Evolutionary conservation across 2,797 vertebrate genomes (phyloP), one percentile per base, ranked within the genome.

Genomic region (Macroramphosus scolopax): DNA sequence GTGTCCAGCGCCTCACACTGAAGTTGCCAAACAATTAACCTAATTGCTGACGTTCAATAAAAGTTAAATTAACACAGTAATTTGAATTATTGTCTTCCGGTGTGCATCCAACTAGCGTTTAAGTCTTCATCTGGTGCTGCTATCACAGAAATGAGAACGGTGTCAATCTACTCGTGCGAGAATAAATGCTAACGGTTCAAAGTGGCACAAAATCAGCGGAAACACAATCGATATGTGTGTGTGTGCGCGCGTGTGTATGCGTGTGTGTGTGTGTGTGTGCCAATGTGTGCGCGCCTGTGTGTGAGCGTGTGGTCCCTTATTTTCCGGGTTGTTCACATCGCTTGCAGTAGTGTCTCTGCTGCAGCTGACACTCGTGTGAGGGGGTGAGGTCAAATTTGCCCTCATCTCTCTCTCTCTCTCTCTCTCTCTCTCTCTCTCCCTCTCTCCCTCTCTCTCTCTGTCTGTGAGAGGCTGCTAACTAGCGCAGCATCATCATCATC

Each of bases 291-390:
- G 56, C 24, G 35, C 18, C 14, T 17, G 56, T 24, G 63, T 50
- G n/a, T n/a, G n/a, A n/a, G n/a, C n/a, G n/a, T n/a, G n/a, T 40
- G 77, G 29, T 52, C 76, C 72, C 75, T 75, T 77, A 82, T 75
- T 85, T 83, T 87, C 87, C 86, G 88, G 88, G 86, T 88, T 86
- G 81, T 48, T 69, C 66, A 78, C 59, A 11, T 77, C 49, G 47
- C 57, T 38, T n/a, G 53, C 80, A 52, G 72, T 81, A 82, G 88
- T 86, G 81, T 83, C 65, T 48, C 65, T 47, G 69, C 75, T 17
- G 51, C 82, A 54, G 72, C 89, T 89, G 87, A 80, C 76, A 85
- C 80, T 79, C 74, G 68, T 76, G 50, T 40, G 77, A 82, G 84
- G 70, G 85, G 80, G 72, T 37, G 80, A 87, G 81, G 80, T 81